Percentiles rank a stretch among this genome's conserved stretches.
Conservation (phyloP, 2,888 invertebrate genomes). For the Carcina quercana region DNA sequence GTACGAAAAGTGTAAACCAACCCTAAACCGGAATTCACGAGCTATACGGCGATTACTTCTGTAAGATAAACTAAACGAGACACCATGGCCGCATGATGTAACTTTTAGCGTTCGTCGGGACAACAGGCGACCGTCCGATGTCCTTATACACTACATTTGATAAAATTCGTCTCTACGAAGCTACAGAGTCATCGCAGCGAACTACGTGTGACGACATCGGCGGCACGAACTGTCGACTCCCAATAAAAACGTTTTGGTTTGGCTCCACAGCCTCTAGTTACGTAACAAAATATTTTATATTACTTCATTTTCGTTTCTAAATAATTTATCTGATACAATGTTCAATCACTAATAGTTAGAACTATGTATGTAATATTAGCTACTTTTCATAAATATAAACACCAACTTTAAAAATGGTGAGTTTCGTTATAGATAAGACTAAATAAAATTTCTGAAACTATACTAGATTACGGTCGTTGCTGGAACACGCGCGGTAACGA, state of each 20-base stretch:
- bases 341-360: conserved; percentile 31
- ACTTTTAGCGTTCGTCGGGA: conserved; percentile 44
- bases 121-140: conserved; percentile 25
- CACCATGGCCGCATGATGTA: conserved; percentile 73
- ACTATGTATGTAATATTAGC: conserved; percentile 25
- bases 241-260: conserved; percentile 49
- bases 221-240: conserved; percentile 27
- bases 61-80: conserved; percentile 48
- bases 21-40: conserved; percentile 11
- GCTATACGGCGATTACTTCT: conserved; percentile 45
- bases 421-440: no score
- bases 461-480: no score
- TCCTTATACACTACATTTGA: not conserved
- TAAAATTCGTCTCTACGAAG: no score
- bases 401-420: no score
- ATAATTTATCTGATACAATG: conserved; percentile 39
- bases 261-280: conserved; percentile 59
- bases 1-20: no score
- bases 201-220: no score
- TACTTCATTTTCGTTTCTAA: conserved; percentile 47
- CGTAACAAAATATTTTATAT: no score
- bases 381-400: conserved; percentile 24
- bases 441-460: no score
- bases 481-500: no score
- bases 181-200: no score